Evolutionary conservation across 2,113 vertebrate species (phyloP).

Genomic region (Carlito syrichta): DNA sequence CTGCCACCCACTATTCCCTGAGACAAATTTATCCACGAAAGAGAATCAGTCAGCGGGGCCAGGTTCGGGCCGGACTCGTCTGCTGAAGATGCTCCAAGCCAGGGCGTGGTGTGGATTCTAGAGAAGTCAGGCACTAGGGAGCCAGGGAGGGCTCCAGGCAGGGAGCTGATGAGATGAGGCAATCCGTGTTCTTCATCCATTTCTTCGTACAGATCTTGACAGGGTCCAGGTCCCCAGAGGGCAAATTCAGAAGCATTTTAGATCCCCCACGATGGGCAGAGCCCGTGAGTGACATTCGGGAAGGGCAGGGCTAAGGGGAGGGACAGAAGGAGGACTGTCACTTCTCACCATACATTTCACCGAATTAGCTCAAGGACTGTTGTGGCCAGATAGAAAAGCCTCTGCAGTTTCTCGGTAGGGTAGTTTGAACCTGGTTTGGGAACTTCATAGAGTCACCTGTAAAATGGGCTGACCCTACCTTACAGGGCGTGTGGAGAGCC

Average conservation of each 20-base stretch:
- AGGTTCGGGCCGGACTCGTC: not conserved
- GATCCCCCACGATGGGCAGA: not conserved
- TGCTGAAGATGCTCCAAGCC: not conserved
- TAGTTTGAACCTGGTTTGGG: not conserved
- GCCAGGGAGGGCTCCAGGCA: not conserved
- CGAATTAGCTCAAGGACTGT: not conserved
- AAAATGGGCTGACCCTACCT: not conserved
- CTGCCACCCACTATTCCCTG: not conserved
- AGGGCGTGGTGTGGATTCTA: not conserved
- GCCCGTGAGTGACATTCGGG: not conserved
- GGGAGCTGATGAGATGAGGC: accelerated
- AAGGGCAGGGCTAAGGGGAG: not conserved
- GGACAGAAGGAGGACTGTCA: not conserved
- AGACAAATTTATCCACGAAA: not conserved
- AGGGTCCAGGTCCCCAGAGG: not conserved
- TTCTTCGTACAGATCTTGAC: too few species aligned
- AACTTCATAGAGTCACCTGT: not conserved
- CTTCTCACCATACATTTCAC: not conserved
- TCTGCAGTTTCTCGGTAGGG: not conserved
- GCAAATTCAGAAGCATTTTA: not conserved
- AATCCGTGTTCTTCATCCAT: too few species aligned
- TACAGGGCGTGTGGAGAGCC: not conserved
- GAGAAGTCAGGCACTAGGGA: not conserved
- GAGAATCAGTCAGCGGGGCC: not conserved
- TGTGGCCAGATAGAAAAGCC: not conserved